phyloP scores from a whole-genome alignment of 2,888 invertebrate species.

The Drosophila suboccidentalis region DNA sequence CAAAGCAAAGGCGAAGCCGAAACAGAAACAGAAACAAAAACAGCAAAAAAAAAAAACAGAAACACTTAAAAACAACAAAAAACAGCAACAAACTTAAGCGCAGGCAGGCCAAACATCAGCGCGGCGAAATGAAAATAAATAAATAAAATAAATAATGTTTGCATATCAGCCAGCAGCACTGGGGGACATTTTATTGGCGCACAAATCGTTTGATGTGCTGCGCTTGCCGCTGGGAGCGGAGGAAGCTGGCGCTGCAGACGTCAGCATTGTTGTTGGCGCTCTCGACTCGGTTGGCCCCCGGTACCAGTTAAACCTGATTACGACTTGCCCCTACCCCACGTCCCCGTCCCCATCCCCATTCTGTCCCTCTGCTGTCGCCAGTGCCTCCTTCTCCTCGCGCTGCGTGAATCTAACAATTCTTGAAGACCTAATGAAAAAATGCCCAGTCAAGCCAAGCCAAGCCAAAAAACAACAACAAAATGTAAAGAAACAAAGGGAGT shows the following conservation, averaged over 20 bases:
- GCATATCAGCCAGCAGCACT: slow-evolving; percentile 74
- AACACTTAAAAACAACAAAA: slow-evolving; percentile 16
- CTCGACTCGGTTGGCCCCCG: slow-evolving; percentile 35
- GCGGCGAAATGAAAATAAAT: slow-evolving; percentile 69
- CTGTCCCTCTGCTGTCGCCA: slow-evolving; percentile 19
- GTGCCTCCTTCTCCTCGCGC: slow-evolving; percentile 9
- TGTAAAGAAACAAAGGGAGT: slow-evolving; percentile 52
- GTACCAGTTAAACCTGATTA: slow-evolving; percentile 79
- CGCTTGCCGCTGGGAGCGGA: slow-evolving; percentile 61
- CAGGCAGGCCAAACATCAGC: slow-evolving; percentile 70
- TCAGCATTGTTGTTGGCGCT: slow-evolving; percentile 31
- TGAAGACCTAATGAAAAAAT: slow-evolving; percentile 51
- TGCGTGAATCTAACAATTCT: slow-evolving; percentile 64
- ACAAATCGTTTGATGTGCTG: slow-evolving; percentile 79
- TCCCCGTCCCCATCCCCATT: slow-evolving; percentile 6
- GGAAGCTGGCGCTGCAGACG: slow-evolving; percentile 60
- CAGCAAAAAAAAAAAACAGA: slow-evolving; percentile 8
- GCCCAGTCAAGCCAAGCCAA: slow-evolving; percentile 13
- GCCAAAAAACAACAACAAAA: slow-evolving; percentile 8
- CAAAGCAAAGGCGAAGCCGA: slow-evolving; percentile 59
- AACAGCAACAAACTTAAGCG: slow-evolving; percentile 58
- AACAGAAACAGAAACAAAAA: slow-evolving; percentile 54
- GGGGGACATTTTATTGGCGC: slow-evolving; percentile 80
- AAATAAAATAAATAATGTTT: slow-evolving; percentile 77
- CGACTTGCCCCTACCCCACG: slow-evolving; percentile 32